Conservation (phyloP, 2,797 vertebrate species). For the Hippocampus kuda region DNA sequence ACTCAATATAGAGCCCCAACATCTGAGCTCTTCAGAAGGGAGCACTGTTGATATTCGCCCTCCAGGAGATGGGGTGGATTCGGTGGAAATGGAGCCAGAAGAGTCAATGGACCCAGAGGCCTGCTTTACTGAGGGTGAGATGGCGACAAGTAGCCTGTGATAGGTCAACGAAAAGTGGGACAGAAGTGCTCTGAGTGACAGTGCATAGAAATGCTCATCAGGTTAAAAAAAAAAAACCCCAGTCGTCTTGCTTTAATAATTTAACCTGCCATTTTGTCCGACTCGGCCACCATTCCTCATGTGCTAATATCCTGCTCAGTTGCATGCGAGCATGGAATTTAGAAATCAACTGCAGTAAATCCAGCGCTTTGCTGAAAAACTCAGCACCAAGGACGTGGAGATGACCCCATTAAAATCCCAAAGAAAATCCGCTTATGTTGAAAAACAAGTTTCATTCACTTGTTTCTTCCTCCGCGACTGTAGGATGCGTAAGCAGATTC, state of each 20-base stretch:
- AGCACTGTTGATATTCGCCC: conserved; percentile 89
- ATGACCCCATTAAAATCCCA: no score
- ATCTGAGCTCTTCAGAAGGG: conserved; percentile 89
- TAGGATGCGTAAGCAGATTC: conserved; percentile 87
- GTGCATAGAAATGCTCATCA: conserved; percentile 37
- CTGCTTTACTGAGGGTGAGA: conserved; percentile 91
- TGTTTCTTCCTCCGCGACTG: no score
- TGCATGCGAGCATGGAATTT: not conserved
- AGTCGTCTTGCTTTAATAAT: conserved; percentile 17
- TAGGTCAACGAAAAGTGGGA: conserved; percentile 14
- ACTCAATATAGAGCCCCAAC: conserved; percentile 68
- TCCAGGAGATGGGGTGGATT: conserved; percentile 79
- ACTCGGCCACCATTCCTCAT: conserved; percentile 14
- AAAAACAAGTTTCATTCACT: not conserved
- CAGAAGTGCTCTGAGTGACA: conserved; percentile 40
- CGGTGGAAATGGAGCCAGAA: conserved; percentile 83
- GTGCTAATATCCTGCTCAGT: conserved; percentile 5
- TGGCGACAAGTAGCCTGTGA: conserved; percentile 9
- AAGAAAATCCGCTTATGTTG: no score
- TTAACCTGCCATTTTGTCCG: conserved; percentile 33
- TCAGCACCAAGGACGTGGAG: no score
- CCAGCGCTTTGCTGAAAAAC: no score
- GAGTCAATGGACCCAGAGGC: conserved; percentile 87
- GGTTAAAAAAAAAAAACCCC: conserved; percentile 25
- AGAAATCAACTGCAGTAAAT: not conserved